These are phyloP conservation scores for Sakesphorus luctuosus DNA, from an alignment of 2,113 vertebrate genomes.

Conservation along the genomic window DNA sequence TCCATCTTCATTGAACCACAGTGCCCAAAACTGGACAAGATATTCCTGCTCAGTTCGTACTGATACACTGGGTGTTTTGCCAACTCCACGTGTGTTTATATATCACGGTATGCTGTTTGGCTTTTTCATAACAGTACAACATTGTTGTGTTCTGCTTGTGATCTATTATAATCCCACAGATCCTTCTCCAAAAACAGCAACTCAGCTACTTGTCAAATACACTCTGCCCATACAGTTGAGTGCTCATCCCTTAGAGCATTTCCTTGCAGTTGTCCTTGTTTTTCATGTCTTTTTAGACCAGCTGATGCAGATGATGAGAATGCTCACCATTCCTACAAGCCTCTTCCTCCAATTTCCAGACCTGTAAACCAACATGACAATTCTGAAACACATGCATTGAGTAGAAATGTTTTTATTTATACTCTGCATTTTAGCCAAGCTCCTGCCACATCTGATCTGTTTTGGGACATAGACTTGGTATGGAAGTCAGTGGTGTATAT, in stretches of 20 bases:
- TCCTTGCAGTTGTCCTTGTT: background rate
- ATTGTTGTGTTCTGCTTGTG: background rate
- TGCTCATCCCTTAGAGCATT: background rate
- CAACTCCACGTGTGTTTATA: background rate
- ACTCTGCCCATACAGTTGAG: background rate
- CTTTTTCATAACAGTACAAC: background rate
- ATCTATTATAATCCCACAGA: background rate
- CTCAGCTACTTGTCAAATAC: background rate
- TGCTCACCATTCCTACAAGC: background rate
- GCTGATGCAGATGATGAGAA: background rate
- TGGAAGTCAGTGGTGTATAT: background rate
- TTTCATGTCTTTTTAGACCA: background rate
- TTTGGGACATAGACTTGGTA: background rate
- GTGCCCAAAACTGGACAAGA: background rate
- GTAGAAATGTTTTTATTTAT: background rate
- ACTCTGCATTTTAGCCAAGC: background rate
- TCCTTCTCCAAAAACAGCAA: background rate
- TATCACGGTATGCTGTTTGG: background rate
- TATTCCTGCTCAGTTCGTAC: background rate
- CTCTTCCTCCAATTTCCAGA: background rate
- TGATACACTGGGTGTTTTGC: background rate
- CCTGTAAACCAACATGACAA: background rate
- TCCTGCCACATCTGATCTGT: background rate
- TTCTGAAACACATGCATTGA: background rate
- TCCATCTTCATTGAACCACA: background rate